Evolutionary conservation across 2,888 invertebrate species (phyloP).

Genomic region (Mantis religiosa): DNA sequence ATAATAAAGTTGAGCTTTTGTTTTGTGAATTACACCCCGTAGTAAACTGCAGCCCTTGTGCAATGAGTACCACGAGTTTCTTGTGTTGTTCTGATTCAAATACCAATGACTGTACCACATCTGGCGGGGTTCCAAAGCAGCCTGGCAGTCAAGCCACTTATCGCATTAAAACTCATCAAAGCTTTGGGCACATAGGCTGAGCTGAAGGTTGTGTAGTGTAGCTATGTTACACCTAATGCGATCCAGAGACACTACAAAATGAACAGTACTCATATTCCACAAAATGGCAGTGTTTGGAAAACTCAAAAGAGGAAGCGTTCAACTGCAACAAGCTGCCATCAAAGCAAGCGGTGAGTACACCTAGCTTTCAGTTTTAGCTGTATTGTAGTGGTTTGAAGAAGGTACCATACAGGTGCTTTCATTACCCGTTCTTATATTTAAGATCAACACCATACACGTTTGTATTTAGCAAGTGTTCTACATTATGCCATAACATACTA

Average conservation of each 20-base stretch:
- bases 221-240: not conserved
- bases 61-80: not conserved
- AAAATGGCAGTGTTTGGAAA: slow-evolving; percentile 22
- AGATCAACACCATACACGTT: no score
- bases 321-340: slow-evolving; percentile 51
- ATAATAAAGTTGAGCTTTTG: no score
- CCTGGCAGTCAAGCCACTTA: slow-evolving; percentile 2
- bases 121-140: not conserved
- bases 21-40: no score
- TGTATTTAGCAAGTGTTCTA: no score
- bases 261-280: not conserved
- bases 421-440: no score
- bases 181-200: not conserved
- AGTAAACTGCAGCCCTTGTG: no score
- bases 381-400: not conserved
- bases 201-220: not conserved
- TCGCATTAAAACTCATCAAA: slow-evolving; percentile 8
- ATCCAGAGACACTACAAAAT: no score
- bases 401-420: no score
- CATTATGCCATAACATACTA: no score
- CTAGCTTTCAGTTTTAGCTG: not conserved
- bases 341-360: slow-evolving; percentile 49
- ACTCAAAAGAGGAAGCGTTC: slow-evolving; percentile 50
- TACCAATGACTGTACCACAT: not conserved
- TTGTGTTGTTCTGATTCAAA: not conserved